Percentiles rank a stretch among this genome's conserved stretches.
Conservation (phyloP, 2,113 vertebrate genomes). For the Dromaius novaehollandiae region DNA sequence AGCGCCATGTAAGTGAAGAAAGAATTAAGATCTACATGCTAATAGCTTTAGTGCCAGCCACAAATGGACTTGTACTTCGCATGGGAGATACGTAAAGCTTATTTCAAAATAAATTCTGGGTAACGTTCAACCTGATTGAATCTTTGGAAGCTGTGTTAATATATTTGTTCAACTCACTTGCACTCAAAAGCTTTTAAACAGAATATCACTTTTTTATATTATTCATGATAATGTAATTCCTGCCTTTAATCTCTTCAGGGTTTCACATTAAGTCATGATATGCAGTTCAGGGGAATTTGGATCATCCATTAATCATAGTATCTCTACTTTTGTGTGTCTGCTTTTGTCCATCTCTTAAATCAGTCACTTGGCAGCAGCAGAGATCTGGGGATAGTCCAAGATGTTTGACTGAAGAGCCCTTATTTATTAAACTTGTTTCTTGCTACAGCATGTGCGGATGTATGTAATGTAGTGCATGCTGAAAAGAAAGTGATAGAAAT, state of each 20-base stretch:
- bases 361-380: conserved; percentile 87
- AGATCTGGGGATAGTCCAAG: conserved; percentile 71
- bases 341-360: conserved; percentile 93
- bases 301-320: conserved; percentile 88
- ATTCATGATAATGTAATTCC: conserved; percentile 78
- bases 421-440: conserved; percentile 84
- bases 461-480: conserved; percentile 83
- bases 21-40: conserved; percentile 74
- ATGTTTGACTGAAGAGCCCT: conserved; percentile 84
- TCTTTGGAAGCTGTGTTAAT: conserved; percentile 75
- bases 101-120: conserved; percentile 78
- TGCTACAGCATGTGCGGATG: conserved; percentile 81
- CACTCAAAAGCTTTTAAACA: conserved; percentile 78
- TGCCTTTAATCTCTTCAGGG: conserved; percentile 82
- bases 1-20: conserved; percentile 40
- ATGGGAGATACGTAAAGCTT: conserved; percentile 54
- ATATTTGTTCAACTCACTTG: conserved; percentile 77
- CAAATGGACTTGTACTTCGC: conserved; percentile 65
- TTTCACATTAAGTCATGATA: conserved; percentile 93
- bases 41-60: conserved; percentile 67
- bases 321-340: conserved; percentile 85
- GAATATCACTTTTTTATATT: conserved; percentile 79
- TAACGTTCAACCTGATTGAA: conserved; percentile 73
- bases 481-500: conserved; percentile 84
- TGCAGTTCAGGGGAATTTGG: conserved; percentile 85